phyloP scores from a whole-genome alignment of 2,113 vertebrate genomes.

The Camelus bactrianus region DNA sequence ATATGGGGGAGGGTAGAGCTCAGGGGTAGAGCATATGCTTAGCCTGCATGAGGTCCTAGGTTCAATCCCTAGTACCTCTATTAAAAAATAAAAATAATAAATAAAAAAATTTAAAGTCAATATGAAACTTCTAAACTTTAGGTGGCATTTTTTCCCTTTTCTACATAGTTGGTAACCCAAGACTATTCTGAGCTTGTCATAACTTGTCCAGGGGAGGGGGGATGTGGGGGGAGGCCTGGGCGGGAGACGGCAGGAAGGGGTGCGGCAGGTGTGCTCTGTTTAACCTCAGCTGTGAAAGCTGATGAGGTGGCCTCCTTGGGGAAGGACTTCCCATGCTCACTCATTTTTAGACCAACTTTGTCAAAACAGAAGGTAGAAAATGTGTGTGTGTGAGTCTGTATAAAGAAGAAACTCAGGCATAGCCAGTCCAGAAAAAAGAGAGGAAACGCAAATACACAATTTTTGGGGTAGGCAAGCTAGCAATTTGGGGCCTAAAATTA shows the following conservation, averaged over 20 bases:
- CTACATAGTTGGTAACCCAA: neutral
- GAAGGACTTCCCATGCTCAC: too few species aligned
- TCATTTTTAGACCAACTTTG: neutral
- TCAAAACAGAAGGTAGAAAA: neutral
- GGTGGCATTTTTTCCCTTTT: neutral
- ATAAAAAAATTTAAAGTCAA: neutral
- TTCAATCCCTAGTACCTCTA: too few species aligned
- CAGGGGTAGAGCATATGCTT: too few species aligned
- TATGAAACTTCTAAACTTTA: neutral
- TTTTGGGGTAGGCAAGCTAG: constrained; percentile 30
- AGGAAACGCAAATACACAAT: neutral
- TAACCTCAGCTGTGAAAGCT: neutral
- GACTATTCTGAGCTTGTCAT: neutral
- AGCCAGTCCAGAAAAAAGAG: neutral
- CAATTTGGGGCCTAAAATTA: neutral
- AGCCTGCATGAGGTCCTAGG: too few species aligned
- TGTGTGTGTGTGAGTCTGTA: rapidly evolving
- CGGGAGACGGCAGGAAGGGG: neutral
- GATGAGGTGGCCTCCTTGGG: neutral
- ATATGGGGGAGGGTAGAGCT: neutral
- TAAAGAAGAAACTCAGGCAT: neutral
- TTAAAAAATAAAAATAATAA: too few species aligned
- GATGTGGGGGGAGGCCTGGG: neutral
- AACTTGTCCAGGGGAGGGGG: too few species aligned
- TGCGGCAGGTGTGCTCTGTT: neutral